Conservation (phyloP, 2,888 invertebrate species). For the Aplocera efformata region DNA sequence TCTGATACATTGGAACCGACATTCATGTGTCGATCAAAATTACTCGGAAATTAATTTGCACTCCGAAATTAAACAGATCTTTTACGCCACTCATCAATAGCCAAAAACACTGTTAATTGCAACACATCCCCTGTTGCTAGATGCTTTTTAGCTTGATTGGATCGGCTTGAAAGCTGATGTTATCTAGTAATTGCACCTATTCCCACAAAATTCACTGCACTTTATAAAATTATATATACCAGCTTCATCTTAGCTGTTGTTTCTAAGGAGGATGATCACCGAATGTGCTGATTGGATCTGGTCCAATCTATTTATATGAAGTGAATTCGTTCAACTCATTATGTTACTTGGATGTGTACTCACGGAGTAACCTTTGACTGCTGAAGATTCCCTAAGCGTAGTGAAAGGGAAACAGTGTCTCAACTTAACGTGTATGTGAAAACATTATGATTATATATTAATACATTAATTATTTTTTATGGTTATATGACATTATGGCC, state of each 20-base stretch:
- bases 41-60: not conserved
- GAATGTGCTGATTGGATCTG: constrained; percentile 53
- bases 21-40: too few species aligned
- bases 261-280: constrained; percentile 44
- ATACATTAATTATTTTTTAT: too few species aligned
- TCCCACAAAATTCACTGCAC: constrained; percentile 1
- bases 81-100: too few species aligned
- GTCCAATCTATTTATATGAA: constrained; percentile 72
- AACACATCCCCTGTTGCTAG: too few species aligned
- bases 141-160: too few species aligned
- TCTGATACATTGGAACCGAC: too few species aligned
- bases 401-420: constrained; percentile 16
- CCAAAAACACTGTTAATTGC: too few species aligned
- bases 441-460: too few species aligned
- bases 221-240: constrained; percentile 45
- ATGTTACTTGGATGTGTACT: constrained; percentile 56
- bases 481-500: too few species aligned
- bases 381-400: constrained; percentile 35
- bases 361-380: constrained; percentile 76
- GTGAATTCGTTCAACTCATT: constrained; percentile 66
- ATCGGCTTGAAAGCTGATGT: not conserved
- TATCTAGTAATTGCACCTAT: not conserved
- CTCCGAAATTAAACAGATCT: too few species aligned
- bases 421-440: constrained; percentile 5
- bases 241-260: constrained; percentile 74